These are phyloP conservation scores for Gari tellinella DNA, from an alignment of 2,888 invertebrate species.

Conservation along the genomic window DNA sequence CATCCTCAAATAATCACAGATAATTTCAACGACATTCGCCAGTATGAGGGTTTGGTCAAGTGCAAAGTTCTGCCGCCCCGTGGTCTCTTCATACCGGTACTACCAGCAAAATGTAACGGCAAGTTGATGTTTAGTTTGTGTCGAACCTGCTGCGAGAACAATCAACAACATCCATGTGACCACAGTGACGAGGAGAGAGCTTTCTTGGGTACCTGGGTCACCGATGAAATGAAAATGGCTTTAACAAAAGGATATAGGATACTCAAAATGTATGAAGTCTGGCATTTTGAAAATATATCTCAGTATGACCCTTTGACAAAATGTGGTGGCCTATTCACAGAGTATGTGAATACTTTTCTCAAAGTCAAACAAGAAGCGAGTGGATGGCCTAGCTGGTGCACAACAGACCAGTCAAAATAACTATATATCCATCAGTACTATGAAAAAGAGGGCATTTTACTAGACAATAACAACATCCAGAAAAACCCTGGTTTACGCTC, in stretches of 20 bases:
- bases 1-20: constrained; percentile 20
- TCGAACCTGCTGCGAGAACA: constrained; percentile 31
- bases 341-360: constrained; percentile 23
- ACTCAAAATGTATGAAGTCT: constrained; percentile 20
- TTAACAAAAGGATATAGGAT: constrained; percentile 11
- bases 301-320: constrained; percentile 10
- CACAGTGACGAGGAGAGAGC: constrained; percentile 68
- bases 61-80: constrained; percentile 15
- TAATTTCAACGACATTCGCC: constrained; percentile 11
- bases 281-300: constrained; percentile 22
- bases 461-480: constrained; percentile 20
- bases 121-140: constrained; percentile 81
- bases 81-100: constrained; percentile 13
- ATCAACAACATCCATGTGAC: constrained; percentile 60
- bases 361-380: constrained; percentile 38
- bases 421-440: constrained; percentile 53
- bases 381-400: constrained; percentile 61
- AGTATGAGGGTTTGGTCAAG: constrained; percentile 40
- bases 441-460: constrained; percentile 31
- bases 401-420: constrained; percentile 49
- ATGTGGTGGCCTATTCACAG: constrained; percentile 7
- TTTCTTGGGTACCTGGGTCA: constrained; percentile 76
- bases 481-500: constrained; percentile 37
- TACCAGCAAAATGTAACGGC: constrained; percentile 16
- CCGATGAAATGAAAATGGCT: constrained; percentile 69